These are phyloP conservation scores for Pycnonotus jocosus DNA, from an alignment of 2,113 vertebrate genomes.

Conservation along the genomic window DNA sequence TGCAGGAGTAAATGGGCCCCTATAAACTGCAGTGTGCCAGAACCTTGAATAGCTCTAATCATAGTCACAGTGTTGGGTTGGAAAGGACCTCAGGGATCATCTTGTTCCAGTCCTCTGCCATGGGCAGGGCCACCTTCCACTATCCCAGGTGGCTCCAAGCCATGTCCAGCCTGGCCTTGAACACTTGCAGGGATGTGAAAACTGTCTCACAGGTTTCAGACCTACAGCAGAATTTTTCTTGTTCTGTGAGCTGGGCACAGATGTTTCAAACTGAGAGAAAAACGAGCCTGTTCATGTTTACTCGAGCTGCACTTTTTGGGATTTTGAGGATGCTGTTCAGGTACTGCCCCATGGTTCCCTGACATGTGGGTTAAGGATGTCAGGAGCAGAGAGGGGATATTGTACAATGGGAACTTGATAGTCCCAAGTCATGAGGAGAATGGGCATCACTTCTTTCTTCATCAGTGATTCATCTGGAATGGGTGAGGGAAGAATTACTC, in stretches of 20 bases:
- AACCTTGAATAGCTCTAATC: not conserved
- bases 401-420: not conserved
- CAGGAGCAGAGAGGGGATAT: not conserved
- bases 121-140: not conserved
- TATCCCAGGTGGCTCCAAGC: not conserved
- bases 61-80: not conserved
- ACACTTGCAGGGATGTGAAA: not conserved
- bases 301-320: not conserved
- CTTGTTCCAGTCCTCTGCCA: not conserved
- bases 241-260: not conserved
- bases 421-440: not conserved
- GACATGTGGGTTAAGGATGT: not conserved
- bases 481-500: not conserved
- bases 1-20: not conserved
- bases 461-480: not conserved
- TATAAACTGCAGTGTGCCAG: not conserved
- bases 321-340: not conserved
- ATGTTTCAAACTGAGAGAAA: not conserved
- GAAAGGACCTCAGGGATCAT: not conserved
- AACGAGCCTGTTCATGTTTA: not conserved
- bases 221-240: not conserved
- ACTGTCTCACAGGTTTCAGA: not conserved
- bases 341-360: not conserved
- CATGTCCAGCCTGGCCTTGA: rapidly evolving
- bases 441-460: not conserved